Conservation (phyloP, 2,797 vertebrate species). For the Vultur gryphus region DNA sequence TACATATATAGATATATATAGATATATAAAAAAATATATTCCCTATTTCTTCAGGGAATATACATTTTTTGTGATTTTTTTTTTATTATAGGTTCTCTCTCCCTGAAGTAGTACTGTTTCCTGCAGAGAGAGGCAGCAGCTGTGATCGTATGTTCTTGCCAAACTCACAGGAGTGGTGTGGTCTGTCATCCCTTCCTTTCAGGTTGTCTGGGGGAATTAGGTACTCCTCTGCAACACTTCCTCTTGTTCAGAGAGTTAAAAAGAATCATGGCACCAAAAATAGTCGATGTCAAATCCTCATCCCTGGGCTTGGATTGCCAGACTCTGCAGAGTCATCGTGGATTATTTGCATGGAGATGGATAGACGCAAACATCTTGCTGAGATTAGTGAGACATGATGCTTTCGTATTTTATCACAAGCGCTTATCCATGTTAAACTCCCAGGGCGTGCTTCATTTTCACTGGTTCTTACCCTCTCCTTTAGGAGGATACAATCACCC, state of each 20-base stretch:
- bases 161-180: background rate
- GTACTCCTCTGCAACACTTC: conserved; percentile 17
- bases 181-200: background rate
- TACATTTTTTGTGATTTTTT: background rate
- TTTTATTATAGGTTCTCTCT: background rate
- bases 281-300: background rate
- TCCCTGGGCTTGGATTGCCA: conserved; percentile 19
- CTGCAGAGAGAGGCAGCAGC: background rate
- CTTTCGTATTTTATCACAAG: background rate
- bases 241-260: background rate
- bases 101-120: background rate
- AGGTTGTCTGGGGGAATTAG: conserved; percentile 6
- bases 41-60: background rate
- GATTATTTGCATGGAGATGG: background rate
- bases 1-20: too few relatives aligned
- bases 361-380: background rate
- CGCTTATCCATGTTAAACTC: background rate
- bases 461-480: conserved; percentile 20
- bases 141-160: background rate
- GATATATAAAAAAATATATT: too few relatives aligned
- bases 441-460: background rate
- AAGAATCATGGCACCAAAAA: background rate
- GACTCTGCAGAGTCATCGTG: background rate
- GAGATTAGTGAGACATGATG: background rate
- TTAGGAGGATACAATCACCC: conserved; percentile 49